Evolutionary conservation across 2,888 invertebrate genomes (phyloP).

Genomic region (Plusia festucae): DNA sequence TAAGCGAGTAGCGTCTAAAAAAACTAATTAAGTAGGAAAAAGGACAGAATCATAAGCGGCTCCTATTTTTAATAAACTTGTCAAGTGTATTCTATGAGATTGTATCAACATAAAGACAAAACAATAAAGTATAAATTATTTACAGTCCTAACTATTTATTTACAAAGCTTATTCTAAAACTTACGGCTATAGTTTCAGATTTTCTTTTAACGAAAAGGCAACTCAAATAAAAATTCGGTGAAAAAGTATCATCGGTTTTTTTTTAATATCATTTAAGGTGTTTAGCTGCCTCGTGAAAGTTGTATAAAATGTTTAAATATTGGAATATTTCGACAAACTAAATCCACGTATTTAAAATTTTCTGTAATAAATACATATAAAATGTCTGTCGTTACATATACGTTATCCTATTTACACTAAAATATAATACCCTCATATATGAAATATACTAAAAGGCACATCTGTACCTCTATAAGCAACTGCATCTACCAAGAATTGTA

Average conservation of each 20-base stretch:
- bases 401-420: slow-evolving; percentile 75
- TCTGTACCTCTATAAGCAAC: slow-evolving; percentile 81
- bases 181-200: slow-evolving; percentile 56
- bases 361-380: slow-evolving; percentile 24
- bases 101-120: slow-evolving; percentile 50
- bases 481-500: slow-evolving; percentile 42
- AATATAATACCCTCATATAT: slow-evolving; percentile 82
- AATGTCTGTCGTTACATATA: slow-evolving; percentile 35
- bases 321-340: slow-evolving; percentile 38
- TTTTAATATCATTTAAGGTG: slow-evolving; percentile 31
- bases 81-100: slow-evolving; percentile 26
- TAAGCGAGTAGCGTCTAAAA: slow-evolving; percentile 45
- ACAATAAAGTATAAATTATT: slow-evolving; percentile 63
- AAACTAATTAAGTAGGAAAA: slow-evolving; percentile 25
- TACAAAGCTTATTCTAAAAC: slow-evolving; percentile 59
- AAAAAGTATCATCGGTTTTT: slow-evolving; percentile 19
- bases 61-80: slow-evolving; percentile 14
- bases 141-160: slow-evolving; percentile 70
- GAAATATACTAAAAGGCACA: slow-evolving; percentile 83
- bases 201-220: slow-evolving; percentile 48
- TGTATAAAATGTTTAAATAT: slow-evolving; percentile 20
- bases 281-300: slow-evolving; percentile 10
- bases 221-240: slow-evolving; percentile 36
- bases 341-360: slow-evolving; percentile 43
- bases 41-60: slow-evolving; percentile 10